Percentiles rank a stretch among this genome's conserved stretches.
Evolutionary conservation across 2,113 vertebrate genomes (phyloP).

Genomic region (Rhinogobius similis): DNA sequence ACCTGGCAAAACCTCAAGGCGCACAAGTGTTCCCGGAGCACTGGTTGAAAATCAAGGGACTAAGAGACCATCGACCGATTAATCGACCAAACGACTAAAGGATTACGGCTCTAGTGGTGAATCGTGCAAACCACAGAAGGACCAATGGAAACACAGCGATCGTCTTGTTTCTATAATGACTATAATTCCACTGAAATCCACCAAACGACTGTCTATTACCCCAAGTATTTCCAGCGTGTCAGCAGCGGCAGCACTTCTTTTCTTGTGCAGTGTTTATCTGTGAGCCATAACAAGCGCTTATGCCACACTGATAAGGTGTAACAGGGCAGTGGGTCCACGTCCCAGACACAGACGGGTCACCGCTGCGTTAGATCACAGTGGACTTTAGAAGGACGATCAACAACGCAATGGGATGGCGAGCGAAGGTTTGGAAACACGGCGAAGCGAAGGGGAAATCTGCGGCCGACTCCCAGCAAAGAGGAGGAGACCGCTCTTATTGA

Average conservation of each 20-base stretch:
- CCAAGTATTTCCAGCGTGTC: too few relatives aligned
- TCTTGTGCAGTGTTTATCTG: neutral
- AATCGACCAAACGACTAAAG: too few relatives aligned
- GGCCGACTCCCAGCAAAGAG: neutral
- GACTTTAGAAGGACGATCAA: conserved; percentile 24
- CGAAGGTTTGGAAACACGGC: neutral
- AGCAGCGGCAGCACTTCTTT: neutral
- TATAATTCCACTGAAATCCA: neutral
- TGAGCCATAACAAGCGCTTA: neutral
- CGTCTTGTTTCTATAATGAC: too few relatives aligned
- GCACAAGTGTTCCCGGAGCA: too few relatives aligned
- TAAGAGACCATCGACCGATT: too few relatives aligned
- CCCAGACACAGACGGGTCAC: neutral
- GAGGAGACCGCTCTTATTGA: neutral
- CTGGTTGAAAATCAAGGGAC: too few relatives aligned
- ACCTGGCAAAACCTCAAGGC: too few relatives aligned
- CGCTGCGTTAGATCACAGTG: neutral
- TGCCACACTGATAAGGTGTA: conserved; percentile 17
- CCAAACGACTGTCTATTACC: neutral
- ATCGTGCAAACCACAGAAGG: too few relatives aligned
- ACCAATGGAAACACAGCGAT: too few relatives aligned
- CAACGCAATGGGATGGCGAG: neutral
- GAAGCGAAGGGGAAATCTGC: neutral
- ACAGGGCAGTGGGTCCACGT: conserved; percentile 13
- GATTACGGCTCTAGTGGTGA: too few relatives aligned